Conservation (phyloP, 2,113 vertebrate genomes). For the Sinocyclocheilus rhinocerous region DNA sequence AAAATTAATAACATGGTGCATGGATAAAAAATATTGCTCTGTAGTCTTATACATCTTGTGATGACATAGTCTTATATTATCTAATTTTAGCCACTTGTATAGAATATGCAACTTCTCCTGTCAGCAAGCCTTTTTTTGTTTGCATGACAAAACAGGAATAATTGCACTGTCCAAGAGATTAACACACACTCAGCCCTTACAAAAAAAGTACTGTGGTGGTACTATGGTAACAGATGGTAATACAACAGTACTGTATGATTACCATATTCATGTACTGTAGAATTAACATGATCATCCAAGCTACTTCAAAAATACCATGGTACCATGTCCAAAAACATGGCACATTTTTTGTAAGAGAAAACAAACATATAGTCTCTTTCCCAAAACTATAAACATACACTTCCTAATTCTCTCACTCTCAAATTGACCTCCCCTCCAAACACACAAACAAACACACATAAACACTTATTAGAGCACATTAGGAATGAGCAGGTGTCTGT, state of each 20-base stretch:
- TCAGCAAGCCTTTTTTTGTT: constrained; percentile 22
- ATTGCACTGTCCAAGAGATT: constrained; percentile 21
- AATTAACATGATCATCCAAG: background rate
- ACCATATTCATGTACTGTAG: background rate
- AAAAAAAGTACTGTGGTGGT: constrained; percentile 3
- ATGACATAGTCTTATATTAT: constrained; percentile 24
- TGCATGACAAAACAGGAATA: constrained; percentile 23
- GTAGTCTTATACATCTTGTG: constrained; percentile 45
- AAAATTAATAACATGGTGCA: constrained; percentile 47
- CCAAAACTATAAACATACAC: background rate
- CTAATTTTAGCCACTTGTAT: constrained; percentile 24
- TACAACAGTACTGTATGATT: background rate
- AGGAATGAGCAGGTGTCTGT: constrained; percentile 38
- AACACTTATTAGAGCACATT: constrained; percentile 41
- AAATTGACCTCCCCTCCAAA: background rate
- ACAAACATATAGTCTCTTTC: background rate
- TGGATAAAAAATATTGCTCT: constrained; percentile 59
- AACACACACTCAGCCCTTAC: constrained; percentile 35
- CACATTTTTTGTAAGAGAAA: constrained; percentile 20
- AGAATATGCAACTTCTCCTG: constrained; percentile 8
- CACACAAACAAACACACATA: constrained; percentile 17
- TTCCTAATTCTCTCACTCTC: background rate
- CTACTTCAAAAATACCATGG: constrained; percentile 20
- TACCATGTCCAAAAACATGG: constrained; percentile 10
- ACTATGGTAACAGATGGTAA: background rate